Percentiles rank a stretch among this genome's conserved stretches.
These are phyloP conservation scores for Dascillus cervinus DNA, from an alignment of 2,888 invertebrate genomes.

Conservation along the genomic window DNA sequence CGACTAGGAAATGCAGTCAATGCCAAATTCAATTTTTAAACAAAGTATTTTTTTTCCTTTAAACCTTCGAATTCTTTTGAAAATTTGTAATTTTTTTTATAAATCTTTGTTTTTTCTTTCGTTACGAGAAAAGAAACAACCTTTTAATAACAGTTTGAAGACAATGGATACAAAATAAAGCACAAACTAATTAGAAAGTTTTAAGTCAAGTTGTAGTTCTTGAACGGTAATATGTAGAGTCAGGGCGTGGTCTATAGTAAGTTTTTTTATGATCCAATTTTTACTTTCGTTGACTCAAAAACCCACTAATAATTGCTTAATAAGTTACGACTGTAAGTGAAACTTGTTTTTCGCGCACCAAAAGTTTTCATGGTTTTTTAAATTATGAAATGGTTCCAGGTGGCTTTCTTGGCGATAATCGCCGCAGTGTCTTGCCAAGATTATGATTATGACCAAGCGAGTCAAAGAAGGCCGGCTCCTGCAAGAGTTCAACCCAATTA, in stretches of 20 bases:
- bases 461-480: conserved; percentile 42
- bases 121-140: too few relatives aligned
- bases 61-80: too few relatives aligned
- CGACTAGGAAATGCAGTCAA: too few relatives aligned
- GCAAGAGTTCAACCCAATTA: conserved; percentile 39
- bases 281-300: conserved; percentile 21
- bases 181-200: too few relatives aligned
- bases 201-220: too few relatives aligned
- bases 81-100: too few relatives aligned
- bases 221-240: too few relatives aligned
- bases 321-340: not conserved
- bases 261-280: conserved; percentile 7
- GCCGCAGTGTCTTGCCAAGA: conserved; percentile 47
- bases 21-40: too few relatives aligned
- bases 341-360: not conserved
- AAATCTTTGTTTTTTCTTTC: too few relatives aligned
- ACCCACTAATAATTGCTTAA: conserved; percentile 16
- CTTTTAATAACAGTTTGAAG: too few relatives aligned
- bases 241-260: conserved; percentile 5
- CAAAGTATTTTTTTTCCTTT: too few relatives aligned
- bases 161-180: too few relatives aligned
- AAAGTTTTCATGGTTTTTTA: not conserved
- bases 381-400: conserved; percentile 7
- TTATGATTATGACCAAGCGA: conserved; percentile 42
- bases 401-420: conserved; percentile 23